Base-by-base conservation (phyloP, 2,888 invertebrate species). In the Pseudolycoriella hygida region DNA sequence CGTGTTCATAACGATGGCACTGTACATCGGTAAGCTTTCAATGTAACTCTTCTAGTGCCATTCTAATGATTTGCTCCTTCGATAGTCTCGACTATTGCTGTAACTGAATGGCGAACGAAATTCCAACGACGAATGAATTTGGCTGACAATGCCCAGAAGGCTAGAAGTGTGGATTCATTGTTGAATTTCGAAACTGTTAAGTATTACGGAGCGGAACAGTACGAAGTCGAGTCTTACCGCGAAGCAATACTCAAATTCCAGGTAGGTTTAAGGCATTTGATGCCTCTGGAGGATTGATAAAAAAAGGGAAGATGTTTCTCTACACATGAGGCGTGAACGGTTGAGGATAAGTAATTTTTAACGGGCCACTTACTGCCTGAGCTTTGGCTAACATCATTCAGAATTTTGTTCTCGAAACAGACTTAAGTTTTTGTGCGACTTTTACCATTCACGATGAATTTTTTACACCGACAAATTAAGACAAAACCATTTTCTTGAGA, bases 101-200 rank as follows among this genome's bases (percentile, higher is more conserved):
- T 97, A n/a, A 97, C 97, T 0, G 96, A 97, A 67, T 97, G 97
- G 97, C 74, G 97, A 12, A 97, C 96, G 0, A 89, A 96, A 63
- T 97, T 77, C 67, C 84, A 94, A 53, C 71, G 96, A 30, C 74
- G 82, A 4, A 93, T 94, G 92, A 98, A 97, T 66, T 69, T 80
- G 20, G 83, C 90, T 0, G 96, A 97, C 60, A 98, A 97, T 64
- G 87, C 81, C 32, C 82, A 85, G 48, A 82, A 88, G 55, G 87
- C 92, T 4, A 76, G 84, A 48, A 92, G 92, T 45, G 93, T 97
- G 0, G 97, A 98, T 65, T 96, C 97, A 1, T 67, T 98, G 45
- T 71, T 97, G 12, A 98, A 98, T 68, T 97, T 92, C 67, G 97
- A 98, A 69, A 97, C 97, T 1, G 97, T 96, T 0, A 98, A 98